A percentile compares a stretch with the other conserved stretches of the same genome.
Evolutionary conservation across 2,113 vertebrate species (phyloP).

Genomic region (Pygoscelis antarcticus): DNA sequence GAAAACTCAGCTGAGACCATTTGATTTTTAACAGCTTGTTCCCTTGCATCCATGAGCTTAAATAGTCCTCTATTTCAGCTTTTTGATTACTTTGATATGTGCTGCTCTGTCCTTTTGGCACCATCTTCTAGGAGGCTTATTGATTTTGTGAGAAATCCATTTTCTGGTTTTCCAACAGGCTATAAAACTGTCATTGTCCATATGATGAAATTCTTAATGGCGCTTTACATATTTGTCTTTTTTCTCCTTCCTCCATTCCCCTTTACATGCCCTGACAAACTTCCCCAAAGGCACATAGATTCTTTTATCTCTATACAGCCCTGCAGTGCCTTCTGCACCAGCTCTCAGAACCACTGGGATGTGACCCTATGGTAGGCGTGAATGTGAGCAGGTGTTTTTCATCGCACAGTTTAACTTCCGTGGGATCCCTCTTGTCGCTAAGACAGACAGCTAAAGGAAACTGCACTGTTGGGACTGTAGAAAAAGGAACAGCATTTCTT

Average conservation of each 20-base stretch:
- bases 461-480: neutral
- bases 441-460: neutral
- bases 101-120: neutral
- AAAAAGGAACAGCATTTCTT: neutral
- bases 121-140: constrained; percentile 1
- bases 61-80: constrained; percentile 23
- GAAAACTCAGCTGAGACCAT: neutral
- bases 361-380: neutral
- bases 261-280: neutral
- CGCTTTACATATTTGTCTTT: neutral
- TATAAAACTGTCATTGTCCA: constrained; percentile 40
- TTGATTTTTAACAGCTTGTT: constrained; percentile 30
- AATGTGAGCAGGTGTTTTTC: neutral
- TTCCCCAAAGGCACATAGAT: neutral
- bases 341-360: neutral
- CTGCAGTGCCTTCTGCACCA: neutral
- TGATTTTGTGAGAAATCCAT: constrained; percentile 47
- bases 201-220: constrained; percentile 10
- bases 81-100: constrained; percentile 23
- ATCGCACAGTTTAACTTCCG: accelerated
- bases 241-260: neutral
- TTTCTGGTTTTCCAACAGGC: constrained; percentile 40
- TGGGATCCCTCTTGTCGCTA: neutral
- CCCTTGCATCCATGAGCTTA: neutral
- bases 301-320: neutral